Evolutionary conservation across 1,140 invertebrate species (phyloP).

Genomic region (Drosophila pseudoobscura): DNA sequence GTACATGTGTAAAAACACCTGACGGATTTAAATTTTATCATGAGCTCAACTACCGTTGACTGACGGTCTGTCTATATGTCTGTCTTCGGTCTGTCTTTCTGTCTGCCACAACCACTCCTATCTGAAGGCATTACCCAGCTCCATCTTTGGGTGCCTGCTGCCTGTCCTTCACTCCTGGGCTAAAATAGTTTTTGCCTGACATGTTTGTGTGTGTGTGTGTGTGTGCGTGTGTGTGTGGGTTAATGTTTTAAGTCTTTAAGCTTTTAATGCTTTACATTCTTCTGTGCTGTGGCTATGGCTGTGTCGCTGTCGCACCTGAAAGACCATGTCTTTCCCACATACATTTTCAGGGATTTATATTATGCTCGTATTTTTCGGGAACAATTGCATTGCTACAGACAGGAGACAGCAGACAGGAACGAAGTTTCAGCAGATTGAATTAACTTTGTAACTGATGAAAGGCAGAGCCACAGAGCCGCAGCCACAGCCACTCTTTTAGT

Average conservation of each 20-base stretch:
- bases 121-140: conserved; percentile 9
- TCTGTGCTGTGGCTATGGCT: conserved; percentile 18
- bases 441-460: conserved; percentile 36
- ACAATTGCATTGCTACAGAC: conserved; percentile 44
- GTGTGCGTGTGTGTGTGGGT: conserved; percentile 5
- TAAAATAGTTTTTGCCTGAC: conserved; percentile 60
- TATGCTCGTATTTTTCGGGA: conserved; percentile 13
- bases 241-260: conserved; percentile 75
- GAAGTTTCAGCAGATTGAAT: conserved; percentile 25
- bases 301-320: conserved; percentile 26
- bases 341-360: conserved; percentile 37
- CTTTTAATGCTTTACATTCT: conserved; percentile 71
- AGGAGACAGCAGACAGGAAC: not conserved
- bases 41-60: conserved; percentile 53
- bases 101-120: conserved; percentile 5
- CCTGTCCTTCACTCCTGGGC: conserved; percentile 30
- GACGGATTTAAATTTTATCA: conserved; percentile 75
- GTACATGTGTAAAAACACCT: conserved; percentile 56
- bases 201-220: conserved; percentile 17
- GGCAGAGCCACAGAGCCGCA: not conserved
- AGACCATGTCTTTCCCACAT: conserved; percentile 7
- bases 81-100: conserved; percentile 24
- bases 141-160: conserved; percentile 25
- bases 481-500: not conserved
- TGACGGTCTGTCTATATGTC: conserved; percentile 47